phyloP scores from a whole-genome alignment of 2,888 invertebrate species.

The Zygothrica quintamaculata region DNA sequence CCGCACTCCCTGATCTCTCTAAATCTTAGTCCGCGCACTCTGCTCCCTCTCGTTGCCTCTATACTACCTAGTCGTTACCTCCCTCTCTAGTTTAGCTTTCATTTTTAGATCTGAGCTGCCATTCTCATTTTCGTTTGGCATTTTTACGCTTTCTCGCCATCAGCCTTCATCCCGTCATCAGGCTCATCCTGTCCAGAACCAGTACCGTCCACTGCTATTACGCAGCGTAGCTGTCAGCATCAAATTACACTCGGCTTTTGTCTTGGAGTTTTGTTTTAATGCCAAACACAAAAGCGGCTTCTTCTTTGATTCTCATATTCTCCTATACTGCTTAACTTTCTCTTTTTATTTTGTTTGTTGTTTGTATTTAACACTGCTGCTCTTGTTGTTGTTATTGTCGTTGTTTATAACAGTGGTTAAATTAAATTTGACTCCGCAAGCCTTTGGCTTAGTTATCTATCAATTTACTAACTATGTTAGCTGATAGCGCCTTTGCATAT shows the following conservation, averaged over 20 bases:
- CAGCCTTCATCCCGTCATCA: not conserved
- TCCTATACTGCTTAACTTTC: slow-evolving; percentile 18
- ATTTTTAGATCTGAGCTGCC: slow-evolving; percentile 60
- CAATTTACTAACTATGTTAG: slow-evolving; percentile 35
- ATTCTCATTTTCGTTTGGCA: slow-evolving; percentile 65
- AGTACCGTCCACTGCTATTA: slow-evolving; percentile 26
- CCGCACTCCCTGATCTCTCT: not conserved
- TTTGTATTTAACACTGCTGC: not conserved
- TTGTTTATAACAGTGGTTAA: slow-evolving; percentile 32
- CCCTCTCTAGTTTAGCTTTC: slow-evolving; percentile 48
- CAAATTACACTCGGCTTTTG: slow-evolving; percentile 69
- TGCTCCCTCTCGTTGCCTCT: not conserved
- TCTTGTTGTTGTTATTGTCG: slow-evolving; percentile 7
- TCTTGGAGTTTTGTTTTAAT: slow-evolving; percentile 58
- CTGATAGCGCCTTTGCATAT: slow-evolving; percentile 40
- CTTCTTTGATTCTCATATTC: slow-evolving; percentile 22
- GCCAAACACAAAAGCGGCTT: slow-evolving; percentile 42
- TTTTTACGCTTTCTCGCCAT: slow-evolving; percentile 54
- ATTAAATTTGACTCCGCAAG: slow-evolving; percentile 40
- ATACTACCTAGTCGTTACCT: not conserved
- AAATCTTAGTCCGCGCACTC: too few species aligned
- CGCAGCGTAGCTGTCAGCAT: slow-evolving; percentile 69
- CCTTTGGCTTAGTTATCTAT: slow-evolving; percentile 42
- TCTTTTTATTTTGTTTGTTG: slow-evolving; percentile 6
- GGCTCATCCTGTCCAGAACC: slow-evolving; percentile 3